Percentiles rank a stretch among this genome's conserved stretches.
Conservation (phyloP, 2,888 invertebrate genomes). For the Ophion slaviceki region DNA sequence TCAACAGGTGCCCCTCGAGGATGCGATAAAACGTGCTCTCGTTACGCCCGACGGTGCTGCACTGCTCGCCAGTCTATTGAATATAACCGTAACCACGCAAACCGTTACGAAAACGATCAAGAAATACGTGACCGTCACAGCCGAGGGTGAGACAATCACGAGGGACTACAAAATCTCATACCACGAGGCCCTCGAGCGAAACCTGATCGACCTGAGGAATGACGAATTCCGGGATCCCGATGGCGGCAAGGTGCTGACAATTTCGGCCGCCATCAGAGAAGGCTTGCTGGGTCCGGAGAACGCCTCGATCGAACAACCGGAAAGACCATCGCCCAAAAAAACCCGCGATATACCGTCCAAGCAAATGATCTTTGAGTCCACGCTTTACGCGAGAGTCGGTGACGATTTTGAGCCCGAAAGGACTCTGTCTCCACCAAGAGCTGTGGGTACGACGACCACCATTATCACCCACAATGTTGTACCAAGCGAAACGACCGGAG, state of each 20-base stretch:
- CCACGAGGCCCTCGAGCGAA: constrained; percentile 90
- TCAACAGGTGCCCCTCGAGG: constrained; percentile 91
- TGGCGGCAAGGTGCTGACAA: constrained; percentile 89
- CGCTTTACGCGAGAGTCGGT: constrained; percentile 71
- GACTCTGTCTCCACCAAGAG: constrained; percentile 67
- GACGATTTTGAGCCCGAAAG: constrained; percentile 44
- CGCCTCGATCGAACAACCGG: constrained; percentile 61
- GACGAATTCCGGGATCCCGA: constrained; percentile 91
- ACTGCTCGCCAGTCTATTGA: constrained; percentile 92
- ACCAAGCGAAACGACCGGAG: constrained; percentile 48
- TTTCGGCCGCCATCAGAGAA: constrained; percentile 91
- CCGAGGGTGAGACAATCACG: constrained; percentile 85
- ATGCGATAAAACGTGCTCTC: constrained; percentile 93
- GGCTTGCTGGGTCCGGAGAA: constrained; percentile 84
- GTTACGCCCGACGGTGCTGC: constrained; percentile 95
- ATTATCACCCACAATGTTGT: constrained; percentile 75
- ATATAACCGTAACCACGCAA: constrained; percentile 94
- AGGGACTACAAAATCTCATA: constrained; percentile 88
- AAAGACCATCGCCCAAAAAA: constrained; percentile 70
- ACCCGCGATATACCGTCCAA: constrained; percentile 73
- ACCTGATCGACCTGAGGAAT: constrained; percentile 91
- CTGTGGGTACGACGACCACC: constrained; percentile 77
- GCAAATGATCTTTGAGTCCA: constrained; percentile 74
- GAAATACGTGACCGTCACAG: constrained; percentile 91
- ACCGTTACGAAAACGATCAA: constrained; percentile 94